A percentile compares a stretch with the other conserved stretches of the same genome.
These are phyloP conservation scores for Drosophila sp. DNA, from an alignment of 1,140 invertebrate species.

Conservation along the genomic window DNA sequence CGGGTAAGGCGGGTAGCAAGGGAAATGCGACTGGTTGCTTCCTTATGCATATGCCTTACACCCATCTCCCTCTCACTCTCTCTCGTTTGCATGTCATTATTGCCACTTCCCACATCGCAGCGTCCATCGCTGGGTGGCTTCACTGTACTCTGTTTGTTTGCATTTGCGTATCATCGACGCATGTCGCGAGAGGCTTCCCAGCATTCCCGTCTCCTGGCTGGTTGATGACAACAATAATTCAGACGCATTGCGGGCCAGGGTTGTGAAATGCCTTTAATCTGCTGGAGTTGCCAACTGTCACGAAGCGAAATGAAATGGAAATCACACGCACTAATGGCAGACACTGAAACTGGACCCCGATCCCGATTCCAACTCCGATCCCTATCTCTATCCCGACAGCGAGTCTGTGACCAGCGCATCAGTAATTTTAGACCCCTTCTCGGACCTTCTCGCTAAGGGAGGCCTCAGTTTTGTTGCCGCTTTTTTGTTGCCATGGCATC, in stretches of 20 bases:
- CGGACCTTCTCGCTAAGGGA: slow-evolving; percentile 23
- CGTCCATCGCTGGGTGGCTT: slow-evolving; percentile 21
- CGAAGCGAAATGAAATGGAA: slow-evolving; percentile 84
- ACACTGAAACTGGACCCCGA: slow-evolving; percentile 18
- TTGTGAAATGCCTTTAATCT: slow-evolving; percentile 83
- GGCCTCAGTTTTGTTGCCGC: slow-evolving; percentile 22
- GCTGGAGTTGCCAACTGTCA: slow-evolving; percentile 83
- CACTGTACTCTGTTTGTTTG: slow-evolving; percentile 66
- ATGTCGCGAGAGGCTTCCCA: slow-evolving; percentile 69
- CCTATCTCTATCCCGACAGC: background rate
- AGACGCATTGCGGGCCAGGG: slow-evolving; percentile 74
- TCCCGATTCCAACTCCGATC: background rate
- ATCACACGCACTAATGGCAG: slow-evolving; percentile 82
- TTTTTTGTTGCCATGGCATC: slow-evolving; percentile 44
- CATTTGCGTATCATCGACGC: slow-evolving; percentile 82
- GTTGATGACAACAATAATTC: slow-evolving; percentile 80
- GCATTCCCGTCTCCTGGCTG: slow-evolving; percentile 43
- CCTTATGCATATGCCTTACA: slow-evolving; percentile 80
- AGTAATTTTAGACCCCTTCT: background rate
- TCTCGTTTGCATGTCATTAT: slow-evolving; percentile 62
- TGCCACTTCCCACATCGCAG: slow-evolving; percentile 14
- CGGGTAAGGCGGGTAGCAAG: slow-evolving; percentile 8
- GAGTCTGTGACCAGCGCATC: background rate
- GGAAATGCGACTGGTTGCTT: slow-evolving; percentile 57
- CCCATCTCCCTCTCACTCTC: slow-evolving; percentile 14